These are phyloP conservation scores for Melanostoma mellinum DNA, from an alignment of 2,888 invertebrate species.

Conservation along the genomic window DNA sequence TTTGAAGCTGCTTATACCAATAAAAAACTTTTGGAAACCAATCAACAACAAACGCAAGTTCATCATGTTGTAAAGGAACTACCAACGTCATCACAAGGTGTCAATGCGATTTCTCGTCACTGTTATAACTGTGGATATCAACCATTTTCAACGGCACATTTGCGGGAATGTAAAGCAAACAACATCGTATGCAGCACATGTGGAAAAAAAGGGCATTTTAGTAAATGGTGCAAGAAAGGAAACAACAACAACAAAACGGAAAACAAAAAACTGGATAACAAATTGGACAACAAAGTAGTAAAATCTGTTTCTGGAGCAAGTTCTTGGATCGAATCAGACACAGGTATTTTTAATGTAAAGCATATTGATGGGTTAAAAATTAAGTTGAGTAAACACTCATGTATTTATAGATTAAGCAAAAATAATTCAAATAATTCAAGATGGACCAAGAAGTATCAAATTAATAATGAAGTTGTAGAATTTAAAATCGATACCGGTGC, in stretches of 20 bases:
- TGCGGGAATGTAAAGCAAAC: conserved; percentile 60
- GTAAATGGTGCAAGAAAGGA: too few species aligned
- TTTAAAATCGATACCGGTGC: conserved; percentile 57
- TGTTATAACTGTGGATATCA: conserved; percentile 50
- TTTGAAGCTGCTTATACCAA: conserved; percentile 57
- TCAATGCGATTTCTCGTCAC: conserved; percentile 14
- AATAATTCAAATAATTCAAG: conserved; percentile 1
- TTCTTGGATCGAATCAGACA: conserved; percentile 10
- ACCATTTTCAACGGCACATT: conserved; percentile 23
- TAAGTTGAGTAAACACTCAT: conserved; percentile 1
- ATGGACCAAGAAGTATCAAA: conserved; percentile 30
- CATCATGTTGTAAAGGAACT: conserved; percentile 8
- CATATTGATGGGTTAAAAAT: conserved; percentile 20
- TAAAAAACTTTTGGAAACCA: conserved; percentile 55
- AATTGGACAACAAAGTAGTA: not conserved
- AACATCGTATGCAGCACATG: conserved; percentile 36
- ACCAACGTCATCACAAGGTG: conserved; percentile 4
- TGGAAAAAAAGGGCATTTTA: too few species aligned
- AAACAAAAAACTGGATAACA: conserved; percentile 9
- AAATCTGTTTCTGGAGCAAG: not conserved
- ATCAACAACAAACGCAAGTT: conserved; percentile 31
- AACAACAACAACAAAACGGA: conserved; percentile 3
- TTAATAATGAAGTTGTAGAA: conserved; percentile 26
- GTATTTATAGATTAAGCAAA: conserved; percentile 20
- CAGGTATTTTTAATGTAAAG: conserved; percentile 27